Conservation (phyloP, 2,888 invertebrate genomes). For the Barypeithes pellucidus region DNA sequence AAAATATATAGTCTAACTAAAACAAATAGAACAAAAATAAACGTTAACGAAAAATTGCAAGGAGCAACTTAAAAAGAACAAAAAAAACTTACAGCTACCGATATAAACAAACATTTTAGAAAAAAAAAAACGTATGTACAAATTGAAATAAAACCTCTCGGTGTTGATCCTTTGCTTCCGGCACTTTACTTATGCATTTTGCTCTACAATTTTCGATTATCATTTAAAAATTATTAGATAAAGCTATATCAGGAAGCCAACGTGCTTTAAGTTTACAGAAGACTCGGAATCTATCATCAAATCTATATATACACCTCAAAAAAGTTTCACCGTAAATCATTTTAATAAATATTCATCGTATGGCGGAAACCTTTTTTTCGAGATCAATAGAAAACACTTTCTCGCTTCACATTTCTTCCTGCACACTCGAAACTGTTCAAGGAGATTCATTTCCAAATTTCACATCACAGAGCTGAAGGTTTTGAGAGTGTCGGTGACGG, state of each 20-base stretch:
- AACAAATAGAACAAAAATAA: conserved; percentile 36
- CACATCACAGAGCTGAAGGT: conserved; percentile 47
- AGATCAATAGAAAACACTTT: conserved; percentile 53
- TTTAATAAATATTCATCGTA: conserved; percentile 46
- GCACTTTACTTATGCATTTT: conserved; percentile 45
- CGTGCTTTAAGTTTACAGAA: conserved; percentile 53
- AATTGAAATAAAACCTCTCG: conserved; percentile 18
- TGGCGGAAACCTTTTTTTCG: conserved; percentile 52
- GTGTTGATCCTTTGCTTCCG: conserved; percentile 31
- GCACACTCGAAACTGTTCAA: conserved; percentile 33
- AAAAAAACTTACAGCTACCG: conserved; percentile 28
- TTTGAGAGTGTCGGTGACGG: too few species aligned
- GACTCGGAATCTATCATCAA: conserved; percentile 51
- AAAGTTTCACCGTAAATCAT: conserved; percentile 43
- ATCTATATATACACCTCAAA: conserved; percentile 46
- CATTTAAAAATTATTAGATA: conserved; percentile 51
- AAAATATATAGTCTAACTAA: conserved; percentile 42
- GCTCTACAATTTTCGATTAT: conserved; percentile 33
- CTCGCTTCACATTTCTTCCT: conserved; percentile 31
- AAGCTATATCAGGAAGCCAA: conserved; percentile 56
- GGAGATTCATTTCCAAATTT: conserved; percentile 47
- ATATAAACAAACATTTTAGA: conserved; percentile 32
- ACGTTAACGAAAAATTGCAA: conserved; percentile 29
- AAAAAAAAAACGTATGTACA: conserved; percentile 32
- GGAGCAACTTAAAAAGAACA: too few species aligned